These are phyloP conservation scores for Lepeophtheirus salmonis DNA, from an alignment of 1,140 invertebrate species.

Conservation along the genomic window DNA sequence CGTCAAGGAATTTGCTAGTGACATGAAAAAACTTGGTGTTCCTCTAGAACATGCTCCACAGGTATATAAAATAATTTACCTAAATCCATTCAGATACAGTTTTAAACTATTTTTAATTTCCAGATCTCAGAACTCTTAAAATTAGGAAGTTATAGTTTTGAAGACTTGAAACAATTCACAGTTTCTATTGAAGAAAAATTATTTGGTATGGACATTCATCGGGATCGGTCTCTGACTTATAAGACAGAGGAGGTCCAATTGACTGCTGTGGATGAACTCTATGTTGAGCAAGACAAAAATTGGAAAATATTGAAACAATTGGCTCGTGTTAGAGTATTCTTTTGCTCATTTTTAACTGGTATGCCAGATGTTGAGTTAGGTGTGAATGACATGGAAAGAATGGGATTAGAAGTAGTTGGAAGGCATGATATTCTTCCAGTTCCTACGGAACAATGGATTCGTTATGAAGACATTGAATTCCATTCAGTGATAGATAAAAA, in stretches of 20 bases:
- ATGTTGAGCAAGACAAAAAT: slow-evolving; percentile 71
- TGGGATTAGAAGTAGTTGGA: slow-evolving; percentile 96
- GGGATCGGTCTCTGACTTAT: slow-evolving; percentile 75
- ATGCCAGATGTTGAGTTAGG: slow-evolving; percentile 92
- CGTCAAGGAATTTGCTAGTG: slow-evolving; percentile 74
- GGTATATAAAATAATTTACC: slow-evolving; percentile 27
- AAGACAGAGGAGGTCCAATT: slow-evolving; percentile 96
- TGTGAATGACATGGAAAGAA: slow-evolving; percentile 83
- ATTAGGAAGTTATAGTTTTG: slow-evolving; percentile 66
- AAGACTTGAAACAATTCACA: slow-evolving; percentile 79
- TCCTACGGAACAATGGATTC: slow-evolving; percentile 97
- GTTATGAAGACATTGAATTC: slow-evolving; percentile 80
- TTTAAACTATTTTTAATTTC: slow-evolving; percentile 19
- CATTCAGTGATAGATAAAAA: slow-evolving; percentile 79
- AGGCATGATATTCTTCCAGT: slow-evolving; percentile 97
- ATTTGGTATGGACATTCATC: slow-evolving; percentile 57
- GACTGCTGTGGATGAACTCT: slow-evolving; percentile 86
- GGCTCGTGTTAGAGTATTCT: slow-evolving; percentile 81
- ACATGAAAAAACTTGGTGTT: slow-evolving; percentile 73
- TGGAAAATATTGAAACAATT: slow-evolving; percentile 75
- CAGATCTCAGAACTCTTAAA: slow-evolving; percentile 89
- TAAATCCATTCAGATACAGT: neutral
- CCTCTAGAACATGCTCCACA: slow-evolving; percentile 93
- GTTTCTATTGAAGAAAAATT: slow-evolving; percentile 69
- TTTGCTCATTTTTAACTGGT: slow-evolving; percentile 63